Conservation (phyloP, 2,888 invertebrate species). For the Neoitamus cyanurus region DNA sequence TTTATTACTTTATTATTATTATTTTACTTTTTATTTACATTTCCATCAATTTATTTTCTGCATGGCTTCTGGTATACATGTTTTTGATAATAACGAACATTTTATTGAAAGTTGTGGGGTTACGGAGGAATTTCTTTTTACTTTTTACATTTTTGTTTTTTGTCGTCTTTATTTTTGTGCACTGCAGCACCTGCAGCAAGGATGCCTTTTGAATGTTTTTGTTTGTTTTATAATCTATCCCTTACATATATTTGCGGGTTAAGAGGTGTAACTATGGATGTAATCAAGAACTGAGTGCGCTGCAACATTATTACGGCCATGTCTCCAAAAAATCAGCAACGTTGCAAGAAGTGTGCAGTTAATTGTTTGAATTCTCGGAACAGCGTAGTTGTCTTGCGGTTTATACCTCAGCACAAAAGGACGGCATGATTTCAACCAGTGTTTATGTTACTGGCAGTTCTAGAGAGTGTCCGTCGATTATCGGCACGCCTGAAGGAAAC, state of each 20-base stretch:
- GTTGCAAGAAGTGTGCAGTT: too few relatives aligned
- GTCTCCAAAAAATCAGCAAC: too few relatives aligned
- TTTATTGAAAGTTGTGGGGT: constrained; percentile 12
- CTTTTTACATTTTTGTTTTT: not conserved
- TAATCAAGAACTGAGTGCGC: too few relatives aligned
- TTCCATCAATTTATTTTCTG: constrained; percentile 6
- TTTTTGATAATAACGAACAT: constrained; percentile 3
- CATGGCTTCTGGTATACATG: constrained; percentile 31
- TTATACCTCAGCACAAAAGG: too few relatives aligned
- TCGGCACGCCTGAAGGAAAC: too few relatives aligned
- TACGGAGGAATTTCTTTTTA: not conserved
- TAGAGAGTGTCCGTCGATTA: too few relatives aligned
- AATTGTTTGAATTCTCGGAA: too few relatives aligned
- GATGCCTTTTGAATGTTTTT: constrained; percentile 18
- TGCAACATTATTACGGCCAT: too few relatives aligned
- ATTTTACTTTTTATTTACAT: not conserved
- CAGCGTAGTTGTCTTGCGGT: too few relatives aligned
- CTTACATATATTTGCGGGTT: not conserved
- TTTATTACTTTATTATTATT: not conserved
- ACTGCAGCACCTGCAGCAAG: not conserved
- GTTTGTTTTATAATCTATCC: not conserved
- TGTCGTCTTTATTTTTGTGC: not conserved
- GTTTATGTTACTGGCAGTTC: too few relatives aligned
- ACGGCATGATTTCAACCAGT: too few relatives aligned
- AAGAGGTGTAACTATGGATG: too few relatives aligned